A percentile compares a stretch with the other conserved stretches of the same genome.
Evolutionary conservation across 2,113 vertebrate species (phyloP).

Genomic region (Antechinus flavipes): DNA sequence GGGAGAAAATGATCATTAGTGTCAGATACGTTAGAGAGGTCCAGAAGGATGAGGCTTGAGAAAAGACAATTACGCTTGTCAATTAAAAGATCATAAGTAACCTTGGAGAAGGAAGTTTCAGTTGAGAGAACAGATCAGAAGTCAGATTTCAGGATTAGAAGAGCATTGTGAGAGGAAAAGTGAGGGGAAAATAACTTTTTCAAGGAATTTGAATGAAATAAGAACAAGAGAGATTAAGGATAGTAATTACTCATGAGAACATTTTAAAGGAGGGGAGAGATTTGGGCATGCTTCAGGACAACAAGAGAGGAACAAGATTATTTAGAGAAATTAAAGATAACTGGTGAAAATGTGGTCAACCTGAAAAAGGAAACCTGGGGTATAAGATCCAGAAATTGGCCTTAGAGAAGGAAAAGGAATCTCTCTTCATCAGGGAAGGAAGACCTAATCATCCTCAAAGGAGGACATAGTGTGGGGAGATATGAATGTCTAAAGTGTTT

Average conservation of each 20-base stretch:
- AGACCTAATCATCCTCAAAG: neutral
- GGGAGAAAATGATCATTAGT: neutral
- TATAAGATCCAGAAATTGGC: neutral
- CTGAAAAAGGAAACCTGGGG: neutral
- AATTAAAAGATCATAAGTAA: neutral
- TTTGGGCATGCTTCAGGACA: neutral
- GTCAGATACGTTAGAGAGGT: neutral
- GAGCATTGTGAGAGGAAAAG: neutral
- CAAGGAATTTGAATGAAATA: neutral
- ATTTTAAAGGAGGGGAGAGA: neutral
- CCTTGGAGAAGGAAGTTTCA: neutral
- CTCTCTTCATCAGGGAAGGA: neutral
- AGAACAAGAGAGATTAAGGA: neutral
- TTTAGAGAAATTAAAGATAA: neutral
- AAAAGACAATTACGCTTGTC: neutral
- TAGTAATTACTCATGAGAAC: neutral
- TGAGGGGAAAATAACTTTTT: neutral
- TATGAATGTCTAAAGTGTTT: neutral
- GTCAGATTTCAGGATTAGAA: neutral
- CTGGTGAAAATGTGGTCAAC: neutral
- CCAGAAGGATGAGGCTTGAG: neutral
- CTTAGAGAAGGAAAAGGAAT: neutral
- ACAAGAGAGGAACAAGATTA: neutral
- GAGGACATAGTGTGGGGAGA: neutral
- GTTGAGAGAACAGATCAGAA: neutral